Evolutionary conservation across 1,140 invertebrate species (phyloP).

Genomic region (Drosophila carrolli): DNA sequence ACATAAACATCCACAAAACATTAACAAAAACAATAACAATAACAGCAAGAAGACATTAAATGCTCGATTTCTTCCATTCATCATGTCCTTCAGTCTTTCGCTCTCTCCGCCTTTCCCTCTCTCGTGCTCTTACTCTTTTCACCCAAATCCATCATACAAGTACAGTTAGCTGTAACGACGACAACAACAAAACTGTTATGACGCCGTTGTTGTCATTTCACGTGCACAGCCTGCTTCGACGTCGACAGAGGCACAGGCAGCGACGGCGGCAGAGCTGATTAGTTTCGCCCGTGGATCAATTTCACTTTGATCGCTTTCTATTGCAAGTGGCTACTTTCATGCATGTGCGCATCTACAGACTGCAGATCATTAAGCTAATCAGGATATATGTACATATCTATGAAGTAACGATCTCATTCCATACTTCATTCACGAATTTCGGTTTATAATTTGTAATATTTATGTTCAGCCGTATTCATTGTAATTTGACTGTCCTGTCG

Average conservation of each 20-base stretch:
- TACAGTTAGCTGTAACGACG: constrained; percentile 40
- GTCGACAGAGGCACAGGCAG: neutral
- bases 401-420: too few relatives aligned
- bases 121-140: neutral
- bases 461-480: too few relatives aligned
- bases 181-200: constrained; percentile 13
- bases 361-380: neutral
- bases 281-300: constrained; percentile 26
- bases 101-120: neutral
- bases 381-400: neutral
- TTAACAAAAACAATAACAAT: constrained; percentile 38
- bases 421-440: too few relatives aligned
- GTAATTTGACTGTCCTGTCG: too few relatives aligned
- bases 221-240: constrained; percentile 22
- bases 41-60: constrained; percentile 15
- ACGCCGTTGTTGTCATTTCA: constrained; percentile 28
- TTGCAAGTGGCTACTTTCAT: neutral
- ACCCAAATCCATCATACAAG: constrained; percentile 29
- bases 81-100: constrained; percentile 13
- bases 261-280: constrained; percentile 9
- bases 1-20: constrained; percentile 24
- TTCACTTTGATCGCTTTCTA: constrained; percentile 24
- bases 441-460: too few relatives aligned
- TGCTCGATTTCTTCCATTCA: constrained; percentile 23
- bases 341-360: neutral